Conservation (phyloP, 1,140 invertebrate genomes). For the Wasmannia auropunctata region DNA sequence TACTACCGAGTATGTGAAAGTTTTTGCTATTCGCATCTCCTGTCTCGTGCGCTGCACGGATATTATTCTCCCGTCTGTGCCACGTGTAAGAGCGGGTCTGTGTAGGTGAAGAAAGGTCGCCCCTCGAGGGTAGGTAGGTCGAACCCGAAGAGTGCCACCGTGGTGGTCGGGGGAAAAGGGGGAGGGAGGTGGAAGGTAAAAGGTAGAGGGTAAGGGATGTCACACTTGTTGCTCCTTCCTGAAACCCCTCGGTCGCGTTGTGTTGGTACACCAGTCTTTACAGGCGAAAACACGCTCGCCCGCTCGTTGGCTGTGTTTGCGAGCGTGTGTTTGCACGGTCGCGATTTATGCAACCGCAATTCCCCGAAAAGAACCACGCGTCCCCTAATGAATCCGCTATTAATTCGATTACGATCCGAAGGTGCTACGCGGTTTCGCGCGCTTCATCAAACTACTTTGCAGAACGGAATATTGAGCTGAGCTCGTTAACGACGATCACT, state of each 20-base stretch:
- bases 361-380: slow-evolving; percentile 33
- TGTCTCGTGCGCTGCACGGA: neutral
- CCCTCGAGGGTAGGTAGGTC: slow-evolving; percentile 64
- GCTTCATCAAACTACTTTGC: slow-evolving; percentile 17
- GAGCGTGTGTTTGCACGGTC: neutral
- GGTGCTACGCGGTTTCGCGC: neutral
- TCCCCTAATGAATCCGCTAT: slow-evolving; percentile 40
- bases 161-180: neutral
- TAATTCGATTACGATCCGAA: slow-evolving; percentile 47
- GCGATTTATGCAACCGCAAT: slow-evolving; percentile 58
- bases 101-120: slow-evolving; percentile 49
- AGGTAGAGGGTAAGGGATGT: slow-evolving; percentile 72
- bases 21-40: slow-evolving; percentile 14
- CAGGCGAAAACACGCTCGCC: slow-evolving; percentile 42
- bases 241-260: slow-evolving; percentile 50
- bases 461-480: neutral
- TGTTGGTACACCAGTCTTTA: slow-evolving; percentile 43
- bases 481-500: neutral
- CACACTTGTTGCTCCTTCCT: slow-evolving; percentile 75
- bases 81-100: slow-evolving; percentile 13
- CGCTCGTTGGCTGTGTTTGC: slow-evolving; percentile 1
- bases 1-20: neutral
- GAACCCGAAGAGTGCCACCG: slow-evolving; percentile 50
- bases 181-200: slow-evolving; percentile 58
- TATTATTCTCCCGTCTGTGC: slow-evolving; percentile 49